Evolutionary conservation across 2,113 vertebrate species (phyloP), one percentile per base, ranked within the genome.

Genomic region (Triplophysa dalaica): DNA sequence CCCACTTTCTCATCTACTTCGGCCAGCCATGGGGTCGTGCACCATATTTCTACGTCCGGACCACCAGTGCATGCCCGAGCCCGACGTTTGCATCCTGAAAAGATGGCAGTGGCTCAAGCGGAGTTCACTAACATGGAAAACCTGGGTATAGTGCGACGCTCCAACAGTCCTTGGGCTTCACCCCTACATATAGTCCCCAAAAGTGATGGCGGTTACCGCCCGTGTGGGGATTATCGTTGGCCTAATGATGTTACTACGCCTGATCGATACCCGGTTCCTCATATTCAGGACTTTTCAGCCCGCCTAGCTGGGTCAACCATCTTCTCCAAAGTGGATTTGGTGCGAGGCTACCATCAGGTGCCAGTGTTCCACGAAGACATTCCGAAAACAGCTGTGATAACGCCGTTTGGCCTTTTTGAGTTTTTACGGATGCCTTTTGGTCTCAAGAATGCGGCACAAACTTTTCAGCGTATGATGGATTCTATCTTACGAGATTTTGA

Each of bases 331-430:
- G 63, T 75, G 4, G 54, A 75, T 17, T 63, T 81, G 7, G 29
- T 77, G 21, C 1, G 54, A 8, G 43, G 56, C 24, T 67, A 77
- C 60, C 68, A 72, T 61, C 65, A 78, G 29, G 61, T 78, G 33
- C 22, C 50, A 68, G 65, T 45, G 19, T 45, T 3, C 2, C 41
- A 21, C 1, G 3, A 45, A 12, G 29, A 14, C 12, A 45, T 45
- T 21, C 43, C 41, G 48, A 67, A 67, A 2, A 41, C 64, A 1
- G 33, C 19, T 1, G 38, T 45, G 8, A 67, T 45, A 45, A 67
- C 38, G 14, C 10, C 41, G 13, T 67, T 45, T 67, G 41, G 38
- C 1, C n/a, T 45, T 13, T 67, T 13, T 8, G 5, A 24, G 22
- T 48, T 68, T 12, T 67, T 81, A 11, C 0, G 12, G 10, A 63